phyloP scores from a whole-genome alignment of 2,888 invertebrate genomes.

The Lumbricus terrestris region DNA sequence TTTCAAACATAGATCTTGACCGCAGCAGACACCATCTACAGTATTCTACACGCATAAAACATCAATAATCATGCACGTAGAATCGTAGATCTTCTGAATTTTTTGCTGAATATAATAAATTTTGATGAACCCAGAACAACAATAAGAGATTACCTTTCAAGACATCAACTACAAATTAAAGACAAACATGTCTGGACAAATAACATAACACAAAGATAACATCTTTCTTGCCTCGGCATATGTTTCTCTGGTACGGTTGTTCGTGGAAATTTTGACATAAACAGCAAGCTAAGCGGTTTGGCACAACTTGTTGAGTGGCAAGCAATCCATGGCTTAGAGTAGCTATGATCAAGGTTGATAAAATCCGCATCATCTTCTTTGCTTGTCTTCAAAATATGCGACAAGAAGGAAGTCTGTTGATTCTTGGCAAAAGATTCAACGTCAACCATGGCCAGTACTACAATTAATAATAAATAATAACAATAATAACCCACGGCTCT shows the following conservation, averaged over 20 bases:
- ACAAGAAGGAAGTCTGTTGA: background rate
- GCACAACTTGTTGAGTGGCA: constrained; percentile 68
- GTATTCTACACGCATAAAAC: background rate
- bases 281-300: constrained; percentile 62
- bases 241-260: background rate
- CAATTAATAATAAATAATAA: background rate
- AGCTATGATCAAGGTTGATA: constrained; percentile 68
- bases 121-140: background rate
- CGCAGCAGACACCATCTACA: background rate
- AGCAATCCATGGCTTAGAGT: constrained; percentile 72
- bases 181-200: background rate
- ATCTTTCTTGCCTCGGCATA: background rate
- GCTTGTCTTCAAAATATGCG: constrained; percentile 9
- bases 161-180: background rate
- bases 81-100: too few species aligned
- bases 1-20: background rate
- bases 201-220: background rate
- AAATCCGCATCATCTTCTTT: constrained; percentile 31
- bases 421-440: background rate
- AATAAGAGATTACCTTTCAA: background rate
- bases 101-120: background rate
- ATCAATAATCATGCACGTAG: too few species aligned
- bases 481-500: background rate
- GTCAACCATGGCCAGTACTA: background rate
- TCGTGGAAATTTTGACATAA: constrained; percentile 56